Percentiles rank a stretch among this genome's conserved stretches.
phyloP scores from a whole-genome alignment of 2,888 invertebrate species.

The Melangyna quadrimaculata region DNA sequence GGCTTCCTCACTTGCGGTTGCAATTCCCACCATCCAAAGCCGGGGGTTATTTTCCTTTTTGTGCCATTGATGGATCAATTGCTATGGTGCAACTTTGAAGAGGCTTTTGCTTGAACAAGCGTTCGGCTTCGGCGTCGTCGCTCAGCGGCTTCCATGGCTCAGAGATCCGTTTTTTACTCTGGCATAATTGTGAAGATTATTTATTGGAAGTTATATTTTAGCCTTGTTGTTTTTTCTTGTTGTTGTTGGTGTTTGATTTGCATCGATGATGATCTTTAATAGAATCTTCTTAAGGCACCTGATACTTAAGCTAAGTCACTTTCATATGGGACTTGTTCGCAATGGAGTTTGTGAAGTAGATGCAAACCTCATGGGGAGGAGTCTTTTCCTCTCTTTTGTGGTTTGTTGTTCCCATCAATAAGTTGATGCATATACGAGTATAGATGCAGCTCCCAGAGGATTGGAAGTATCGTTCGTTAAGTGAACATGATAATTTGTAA shows the following conservation, averaged over 20 bases:
- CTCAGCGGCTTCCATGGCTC: background rate
- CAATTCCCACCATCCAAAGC: constrained; percentile 65
- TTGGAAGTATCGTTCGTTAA: constrained; percentile 54
- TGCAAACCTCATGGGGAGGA: constrained; percentile 14
- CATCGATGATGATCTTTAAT: constrained; percentile 63
- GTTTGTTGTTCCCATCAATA: constrained; percentile 64
- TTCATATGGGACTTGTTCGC: background rate
- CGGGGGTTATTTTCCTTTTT: constrained; percentile 58
- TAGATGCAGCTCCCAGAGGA: background rate
- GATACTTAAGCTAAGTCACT: background rate
- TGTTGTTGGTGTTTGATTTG: constrained; percentile 56
- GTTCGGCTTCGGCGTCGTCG: background rate
- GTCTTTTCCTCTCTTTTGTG: constrained; percentile 6
- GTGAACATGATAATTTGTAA: constrained; percentile 61
- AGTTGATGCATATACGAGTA: constrained; percentile 26
- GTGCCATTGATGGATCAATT: constrained; percentile 69
- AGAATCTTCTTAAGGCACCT: constrained; percentile 34
- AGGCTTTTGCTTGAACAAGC: background rate
- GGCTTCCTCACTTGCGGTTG: constrained; percentile 69
- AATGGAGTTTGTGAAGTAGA: background rate
- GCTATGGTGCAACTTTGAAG: constrained; percentile 26
- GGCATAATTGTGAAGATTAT: constrained; percentile 22
- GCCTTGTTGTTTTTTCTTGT: constrained; percentile 21
- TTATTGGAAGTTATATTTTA: constrained; percentile 27
- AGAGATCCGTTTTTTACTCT: background rate